Conservation (phyloP, 2,797 vertebrate species). For the Onychomys arenicola region DNA sequence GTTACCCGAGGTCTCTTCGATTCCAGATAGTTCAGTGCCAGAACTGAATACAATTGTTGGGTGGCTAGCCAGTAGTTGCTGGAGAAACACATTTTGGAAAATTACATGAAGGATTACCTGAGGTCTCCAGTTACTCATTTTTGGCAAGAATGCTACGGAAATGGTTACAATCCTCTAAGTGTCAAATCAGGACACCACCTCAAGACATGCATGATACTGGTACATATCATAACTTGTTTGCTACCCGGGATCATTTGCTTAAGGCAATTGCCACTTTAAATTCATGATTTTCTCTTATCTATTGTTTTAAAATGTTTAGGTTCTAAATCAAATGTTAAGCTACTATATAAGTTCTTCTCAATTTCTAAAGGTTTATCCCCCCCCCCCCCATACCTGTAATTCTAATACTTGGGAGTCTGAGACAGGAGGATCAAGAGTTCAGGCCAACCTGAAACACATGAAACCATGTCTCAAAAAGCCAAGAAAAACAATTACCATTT, state of each 20-base stretch:
- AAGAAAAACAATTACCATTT: background rate
- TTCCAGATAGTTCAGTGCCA: background rate
- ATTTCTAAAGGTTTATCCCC: background rate
- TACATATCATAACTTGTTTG: background rate
- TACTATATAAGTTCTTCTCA: conserved; percentile 28
- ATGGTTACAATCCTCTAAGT: background rate
- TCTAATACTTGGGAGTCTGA: background rate
- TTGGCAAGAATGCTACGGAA: conserved; percentile 2
- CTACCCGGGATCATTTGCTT: background rate
- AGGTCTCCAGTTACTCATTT: background rate
- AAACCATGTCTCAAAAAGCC: background rate
- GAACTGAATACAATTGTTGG: background rate
- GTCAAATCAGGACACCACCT: background rate
- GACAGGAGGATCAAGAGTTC: background rate
- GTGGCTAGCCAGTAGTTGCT: background rate
- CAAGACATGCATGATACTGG: background rate
- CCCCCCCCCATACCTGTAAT: background rate
- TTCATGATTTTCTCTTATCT: background rate
- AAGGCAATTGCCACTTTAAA: background rate
- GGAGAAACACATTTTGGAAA: conserved; percentile 11
- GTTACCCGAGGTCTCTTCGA: background rate
- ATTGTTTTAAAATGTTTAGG: conserved; percentile 37
- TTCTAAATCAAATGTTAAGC: conserved; percentile 20
- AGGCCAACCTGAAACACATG: background rate
- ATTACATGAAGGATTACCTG: background rate